Conservation (phyloP, 2,113 vertebrate genomes). For the Gobius niger region DNA sequence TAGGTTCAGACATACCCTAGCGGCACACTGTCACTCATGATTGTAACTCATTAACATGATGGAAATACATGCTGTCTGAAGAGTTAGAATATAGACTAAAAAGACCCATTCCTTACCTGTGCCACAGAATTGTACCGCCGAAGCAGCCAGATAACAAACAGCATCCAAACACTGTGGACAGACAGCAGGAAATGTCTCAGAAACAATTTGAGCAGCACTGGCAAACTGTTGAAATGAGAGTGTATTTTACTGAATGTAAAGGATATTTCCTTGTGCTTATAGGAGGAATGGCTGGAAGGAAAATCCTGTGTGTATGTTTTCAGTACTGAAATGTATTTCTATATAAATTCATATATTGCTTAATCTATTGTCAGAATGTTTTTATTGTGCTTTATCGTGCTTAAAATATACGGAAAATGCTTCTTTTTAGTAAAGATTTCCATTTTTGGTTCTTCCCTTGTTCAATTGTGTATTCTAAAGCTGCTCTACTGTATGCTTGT, state of each 20-base stretch:
- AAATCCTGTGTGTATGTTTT: too few species aligned
- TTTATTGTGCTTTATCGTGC: too few species aligned
- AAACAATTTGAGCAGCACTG: slow-evolving; percentile 6
- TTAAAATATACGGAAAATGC: too few species aligned
- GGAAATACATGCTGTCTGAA: background rate
- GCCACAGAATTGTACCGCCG: slow-evolving; percentile 77
- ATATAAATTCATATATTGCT: too few species aligned
- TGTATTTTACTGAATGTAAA: background rate
- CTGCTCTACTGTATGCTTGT: too few species aligned
- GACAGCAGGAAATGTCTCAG: background rate
- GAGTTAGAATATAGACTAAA: slow-evolving; percentile 8
- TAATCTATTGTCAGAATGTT: too few species aligned
- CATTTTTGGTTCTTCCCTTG: too few species aligned
- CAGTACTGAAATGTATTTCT: too few species aligned
- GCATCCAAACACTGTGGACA: slow-evolving; percentile 75
- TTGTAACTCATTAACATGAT: background rate
- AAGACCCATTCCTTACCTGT: slow-evolving; percentile 66
- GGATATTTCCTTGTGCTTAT: background rate
- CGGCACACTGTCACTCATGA: slow-evolving; percentile 2
- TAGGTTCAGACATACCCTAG: slow-evolving; percentile 15
- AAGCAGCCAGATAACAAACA: slow-evolving; percentile 80
- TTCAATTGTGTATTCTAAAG: too few species aligned
- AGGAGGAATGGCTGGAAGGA: too few species aligned
- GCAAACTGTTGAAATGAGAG: slow-evolving; percentile 7
- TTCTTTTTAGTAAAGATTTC: too few species aligned